phyloP scores from a whole-genome alignment of 2,113 vertebrate genomes.

The Bos javanicus region DNA sequence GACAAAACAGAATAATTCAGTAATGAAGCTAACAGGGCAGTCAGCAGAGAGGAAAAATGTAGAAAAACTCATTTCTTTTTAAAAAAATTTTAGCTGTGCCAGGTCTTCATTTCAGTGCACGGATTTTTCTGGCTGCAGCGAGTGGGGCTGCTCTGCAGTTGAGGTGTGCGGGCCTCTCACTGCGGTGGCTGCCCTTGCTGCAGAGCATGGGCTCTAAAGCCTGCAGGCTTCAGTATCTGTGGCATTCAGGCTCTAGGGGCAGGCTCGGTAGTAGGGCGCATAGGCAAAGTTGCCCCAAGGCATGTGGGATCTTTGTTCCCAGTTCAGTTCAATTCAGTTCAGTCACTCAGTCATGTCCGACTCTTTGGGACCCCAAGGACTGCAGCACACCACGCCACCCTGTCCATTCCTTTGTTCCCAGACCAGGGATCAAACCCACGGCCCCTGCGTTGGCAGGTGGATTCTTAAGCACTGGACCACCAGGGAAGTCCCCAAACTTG shows the following conservation, averaged over 20 bases:
- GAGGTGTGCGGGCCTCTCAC: not conserved
- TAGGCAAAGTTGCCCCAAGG: not conserved
- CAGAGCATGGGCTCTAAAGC: not conserved
- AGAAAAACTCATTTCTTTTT: not conserved
- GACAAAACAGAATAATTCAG: not conserved
- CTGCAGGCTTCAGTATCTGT: not conserved
- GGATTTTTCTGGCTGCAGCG: not conserved
- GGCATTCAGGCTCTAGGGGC: not conserved
- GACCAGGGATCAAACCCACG: not conserved
- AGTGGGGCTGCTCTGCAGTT: not conserved
- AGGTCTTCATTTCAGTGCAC: accelerated
- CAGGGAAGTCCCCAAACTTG: accelerated
- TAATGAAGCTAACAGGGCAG: not conserved
- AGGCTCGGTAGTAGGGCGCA: accelerated
- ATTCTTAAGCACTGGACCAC: not conserved
- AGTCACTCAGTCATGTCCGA: accelerated
- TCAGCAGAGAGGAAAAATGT: not conserved
- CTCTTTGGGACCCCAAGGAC: not conserved
- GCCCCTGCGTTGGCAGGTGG: not conserved
- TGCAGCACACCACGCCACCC: not conserved
- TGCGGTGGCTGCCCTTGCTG: accelerated
- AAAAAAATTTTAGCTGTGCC: not conserved
- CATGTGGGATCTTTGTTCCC: not conserved
- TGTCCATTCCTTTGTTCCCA: not conserved
- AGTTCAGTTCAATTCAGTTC: not conserved